Evolutionary conservation across 2,113 vertebrate species (phyloP).

Genomic region (Pitta sordida): DNA sequence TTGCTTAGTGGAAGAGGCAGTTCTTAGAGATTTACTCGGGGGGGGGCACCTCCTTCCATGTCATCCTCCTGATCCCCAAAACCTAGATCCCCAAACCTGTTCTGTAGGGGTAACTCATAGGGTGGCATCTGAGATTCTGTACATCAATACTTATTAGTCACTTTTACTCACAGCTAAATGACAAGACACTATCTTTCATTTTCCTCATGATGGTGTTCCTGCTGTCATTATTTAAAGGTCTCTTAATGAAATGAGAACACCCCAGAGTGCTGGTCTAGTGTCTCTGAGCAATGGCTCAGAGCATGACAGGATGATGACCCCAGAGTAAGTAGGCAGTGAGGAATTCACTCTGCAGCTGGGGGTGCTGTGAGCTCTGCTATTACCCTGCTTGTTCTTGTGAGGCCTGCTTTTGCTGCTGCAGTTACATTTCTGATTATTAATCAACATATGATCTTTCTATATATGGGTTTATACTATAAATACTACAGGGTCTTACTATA

Average conservation of each 20-base stretch:
- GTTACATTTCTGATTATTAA: not conserved
- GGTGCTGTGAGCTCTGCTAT: not conserved
- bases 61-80: too few relatives aligned
- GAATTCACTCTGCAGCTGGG: not conserved
- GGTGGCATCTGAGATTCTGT: too few relatives aligned
- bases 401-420: not conserved
- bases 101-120: too few relatives aligned
- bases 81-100: too few relatives aligned
- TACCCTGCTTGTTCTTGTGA: not conserved
- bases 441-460: not conserved
- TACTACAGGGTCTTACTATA: not conserved
- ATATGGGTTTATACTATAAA: not conserved
- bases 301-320: not conserved
- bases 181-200: not conserved
- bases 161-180: not conserved
- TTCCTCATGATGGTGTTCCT: not conserved
- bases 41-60: too few relatives aligned
- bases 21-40: too few relatives aligned
- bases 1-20: too few relatives aligned
- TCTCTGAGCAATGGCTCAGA: not conserved
- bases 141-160: not conserved
- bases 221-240: not conserved
- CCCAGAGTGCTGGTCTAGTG: not conserved
- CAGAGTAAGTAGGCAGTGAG: not conserved
- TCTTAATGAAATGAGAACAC: not conserved